Evolutionary conservation across 1,140 invertebrate genomes (phyloP).

Genomic region (Diuraphis noxia): DNA sequence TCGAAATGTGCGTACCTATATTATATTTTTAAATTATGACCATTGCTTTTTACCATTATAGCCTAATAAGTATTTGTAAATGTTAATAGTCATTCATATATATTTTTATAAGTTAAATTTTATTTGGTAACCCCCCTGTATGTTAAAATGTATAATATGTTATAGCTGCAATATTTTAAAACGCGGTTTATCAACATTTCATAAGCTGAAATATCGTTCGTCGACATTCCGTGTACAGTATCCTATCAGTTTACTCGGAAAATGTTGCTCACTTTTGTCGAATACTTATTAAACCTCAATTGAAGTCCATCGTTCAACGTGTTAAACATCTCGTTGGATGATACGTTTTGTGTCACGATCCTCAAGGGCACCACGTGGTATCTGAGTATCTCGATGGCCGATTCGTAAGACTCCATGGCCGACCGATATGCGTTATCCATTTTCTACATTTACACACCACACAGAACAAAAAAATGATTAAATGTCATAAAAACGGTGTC

Average conservation of each 20-base stretch:
- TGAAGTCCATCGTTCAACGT: slow-evolving; percentile 58
- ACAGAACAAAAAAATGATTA: not conserved
- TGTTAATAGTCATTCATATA: not conserved
- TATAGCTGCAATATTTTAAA: not conserved
- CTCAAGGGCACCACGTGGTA: slow-evolving; percentile 62
- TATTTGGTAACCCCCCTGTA: not conserved
- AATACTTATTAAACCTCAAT: slow-evolving; percentile 42
- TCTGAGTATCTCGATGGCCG: slow-evolving; percentile 60
- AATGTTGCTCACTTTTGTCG: slow-evolving; percentile 4
- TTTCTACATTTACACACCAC: not conserved
- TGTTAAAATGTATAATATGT: not conserved
- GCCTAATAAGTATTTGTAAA: not conserved
- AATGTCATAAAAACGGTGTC: not conserved
- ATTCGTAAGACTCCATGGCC: slow-evolving; percentile 28
- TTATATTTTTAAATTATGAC: not conserved
- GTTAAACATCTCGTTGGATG: slow-evolving; percentile 59
- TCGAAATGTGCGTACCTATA: not conserved
- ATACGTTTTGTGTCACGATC: slow-evolving; percentile 60
- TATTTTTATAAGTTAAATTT: not conserved
- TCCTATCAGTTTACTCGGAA: not conserved
- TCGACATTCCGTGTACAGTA: not conserved
- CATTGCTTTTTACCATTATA: no score
- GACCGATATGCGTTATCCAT: slow-evolving; percentile 1
- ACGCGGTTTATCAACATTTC: not conserved
- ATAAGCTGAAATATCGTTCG: not conserved